Conservation (phyloP, 2,113 vertebrate species). For the Bubalus kerabau region DNA sequence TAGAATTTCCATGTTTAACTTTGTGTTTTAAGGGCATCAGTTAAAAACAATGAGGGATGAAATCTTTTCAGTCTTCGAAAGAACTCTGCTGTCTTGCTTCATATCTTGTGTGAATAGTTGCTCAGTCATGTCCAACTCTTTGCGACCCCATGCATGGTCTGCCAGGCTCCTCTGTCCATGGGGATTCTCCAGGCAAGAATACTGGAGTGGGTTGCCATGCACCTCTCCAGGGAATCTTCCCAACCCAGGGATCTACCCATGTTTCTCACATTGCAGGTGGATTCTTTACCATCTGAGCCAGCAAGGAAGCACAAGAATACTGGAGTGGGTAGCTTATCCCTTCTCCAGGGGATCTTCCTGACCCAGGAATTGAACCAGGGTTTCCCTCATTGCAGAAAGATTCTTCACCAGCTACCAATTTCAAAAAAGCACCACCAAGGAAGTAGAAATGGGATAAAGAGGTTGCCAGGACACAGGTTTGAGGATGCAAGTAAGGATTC, state of each 20-base stretch:
- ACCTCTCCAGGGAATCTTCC: neutral
- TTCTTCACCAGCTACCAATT: neutral
- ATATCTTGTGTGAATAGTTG: neutral
- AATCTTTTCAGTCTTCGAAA: neutral
- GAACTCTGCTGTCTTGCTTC: neutral
- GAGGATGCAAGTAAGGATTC: neutral
- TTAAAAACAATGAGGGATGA: constrained; percentile 2
- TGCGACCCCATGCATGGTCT: neutral
- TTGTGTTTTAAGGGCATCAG: neutral
- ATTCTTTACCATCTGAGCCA: neutral
- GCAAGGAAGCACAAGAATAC: neutral
- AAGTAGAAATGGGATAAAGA: neutral
- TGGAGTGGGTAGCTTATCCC: neutral
- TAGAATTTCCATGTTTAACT: neutral
- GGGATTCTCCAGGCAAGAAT: neutral
- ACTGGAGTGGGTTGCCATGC: neutral
- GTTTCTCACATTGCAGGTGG: neutral
- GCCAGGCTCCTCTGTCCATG: neutral
- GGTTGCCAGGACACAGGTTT: neutral
- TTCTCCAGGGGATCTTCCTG: neutral
- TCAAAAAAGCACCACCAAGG: neutral
- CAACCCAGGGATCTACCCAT: neutral
- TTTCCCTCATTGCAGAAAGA: neutral
- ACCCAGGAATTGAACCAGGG: neutral
- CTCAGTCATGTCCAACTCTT: neutral